Conservation (phyloP, 2,113 vertebrate species). For the Calyptommatus sinebrachiatus region DNA sequence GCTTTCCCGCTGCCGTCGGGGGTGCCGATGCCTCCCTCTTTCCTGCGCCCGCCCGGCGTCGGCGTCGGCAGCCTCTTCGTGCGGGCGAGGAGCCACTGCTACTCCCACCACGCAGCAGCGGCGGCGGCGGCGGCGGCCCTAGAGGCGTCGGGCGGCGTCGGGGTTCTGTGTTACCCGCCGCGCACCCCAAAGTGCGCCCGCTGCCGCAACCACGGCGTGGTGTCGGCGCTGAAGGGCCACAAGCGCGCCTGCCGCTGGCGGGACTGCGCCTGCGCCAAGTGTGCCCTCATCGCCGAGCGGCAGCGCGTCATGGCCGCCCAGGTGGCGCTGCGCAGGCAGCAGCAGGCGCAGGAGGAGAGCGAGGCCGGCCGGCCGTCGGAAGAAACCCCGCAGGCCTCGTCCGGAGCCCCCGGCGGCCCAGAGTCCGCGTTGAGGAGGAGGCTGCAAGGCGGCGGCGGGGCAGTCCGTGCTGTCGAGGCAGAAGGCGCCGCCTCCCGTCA, state of each 20-base stretch:
- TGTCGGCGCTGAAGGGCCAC: slow-evolving; percentile 91
- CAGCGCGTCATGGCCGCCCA: slow-evolving; percentile 93
- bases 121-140: slow-evolving; percentile 48
- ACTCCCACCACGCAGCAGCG: slow-evolving; percentile 37
- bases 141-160: slow-evolving; percentile 59
- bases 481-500: background rate
- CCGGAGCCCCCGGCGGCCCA: too few species aligned
- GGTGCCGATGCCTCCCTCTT: slow-evolving; percentile 68
- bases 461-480: too few species aligned
- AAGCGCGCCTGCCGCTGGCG: slow-evolving; percentile 91
- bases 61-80: slow-evolving; percentile 42
- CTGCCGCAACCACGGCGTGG: slow-evolving; percentile 87
- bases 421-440: too few species aligned
- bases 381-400: background rate
- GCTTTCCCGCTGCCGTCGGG: background rate
- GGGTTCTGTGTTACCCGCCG: slow-evolving; percentile 71
- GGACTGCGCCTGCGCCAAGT: slow-evolving; percentile 88
- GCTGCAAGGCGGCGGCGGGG: too few species aligned
- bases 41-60: slow-evolving; percentile 70
- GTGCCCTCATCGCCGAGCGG: slow-evolving; percentile 86
- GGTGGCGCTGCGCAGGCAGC: slow-evolving; percentile 88
- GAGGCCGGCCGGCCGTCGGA: slow-evolving; percentile 56
- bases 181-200: slow-evolving; percentile 88
- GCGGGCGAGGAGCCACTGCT: slow-evolving; percentile 43
- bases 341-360: slow-evolving; percentile 89